These are phyloP conservation scores for Hozukius guyotensis DNA, from an alignment of 2,797 vertebrate genomes.

Conservation along the genomic window DNA sequence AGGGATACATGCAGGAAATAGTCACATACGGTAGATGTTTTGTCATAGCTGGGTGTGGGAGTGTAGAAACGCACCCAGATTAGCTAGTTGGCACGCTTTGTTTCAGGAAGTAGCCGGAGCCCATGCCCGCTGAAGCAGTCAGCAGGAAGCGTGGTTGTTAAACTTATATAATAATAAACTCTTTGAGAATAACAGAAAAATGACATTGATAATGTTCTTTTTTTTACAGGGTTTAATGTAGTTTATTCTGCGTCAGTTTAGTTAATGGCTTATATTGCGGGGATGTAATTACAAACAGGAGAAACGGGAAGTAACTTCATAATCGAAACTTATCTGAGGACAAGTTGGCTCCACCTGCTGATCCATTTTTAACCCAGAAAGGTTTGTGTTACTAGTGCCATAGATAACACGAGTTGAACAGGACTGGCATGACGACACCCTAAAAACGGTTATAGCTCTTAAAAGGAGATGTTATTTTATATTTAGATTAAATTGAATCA, in stretches of 20 bases:
- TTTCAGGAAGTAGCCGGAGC: slow-evolving; percentile 65
- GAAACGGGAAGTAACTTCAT: slow-evolving; percentile 32
- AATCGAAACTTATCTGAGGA: slow-evolving; percentile 16
- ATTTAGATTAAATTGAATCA: not conserved
- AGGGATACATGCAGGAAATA: fast-evolving
- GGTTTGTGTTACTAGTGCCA: not conserved
- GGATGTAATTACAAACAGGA: not conserved
- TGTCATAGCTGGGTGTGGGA: not conserved
- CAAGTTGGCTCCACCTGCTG: not conserved
- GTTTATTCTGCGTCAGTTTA: not conserved
- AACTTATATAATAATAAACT: slow-evolving; percentile 26
- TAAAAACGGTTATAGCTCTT: not conserved
- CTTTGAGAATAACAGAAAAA: not conserved
- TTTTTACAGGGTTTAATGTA: fast-evolving
- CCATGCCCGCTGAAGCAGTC: slow-evolving; percentile 7
- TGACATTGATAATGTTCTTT: fast-evolving
- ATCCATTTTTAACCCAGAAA: not conserved
- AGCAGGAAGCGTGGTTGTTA: slow-evolving; percentile 36
- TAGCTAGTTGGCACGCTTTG: slow-evolving; percentile 28
- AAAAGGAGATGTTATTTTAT: not conserved
- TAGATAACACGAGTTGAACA: not conserved
- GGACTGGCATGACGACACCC: no score
- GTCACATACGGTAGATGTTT: fast-evolving
- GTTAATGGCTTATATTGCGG: fast-evolving
- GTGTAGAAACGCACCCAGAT: not conserved